phyloP scores from a whole-genome alignment of 1,140 invertebrate species.

The Cecropterus lyciades region DNA sequence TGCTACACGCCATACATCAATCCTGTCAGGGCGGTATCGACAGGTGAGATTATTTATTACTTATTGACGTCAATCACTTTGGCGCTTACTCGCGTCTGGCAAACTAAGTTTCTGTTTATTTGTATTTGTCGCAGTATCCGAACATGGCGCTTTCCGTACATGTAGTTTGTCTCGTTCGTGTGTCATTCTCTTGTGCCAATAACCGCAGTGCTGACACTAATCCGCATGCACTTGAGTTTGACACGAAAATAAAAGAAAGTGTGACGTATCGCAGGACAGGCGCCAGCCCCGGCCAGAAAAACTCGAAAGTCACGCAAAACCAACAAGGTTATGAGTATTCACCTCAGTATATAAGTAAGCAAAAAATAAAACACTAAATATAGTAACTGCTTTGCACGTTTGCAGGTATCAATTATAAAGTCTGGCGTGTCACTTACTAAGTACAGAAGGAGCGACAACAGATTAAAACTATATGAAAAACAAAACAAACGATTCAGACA shows the following conservation, averaged over 20 bases:
- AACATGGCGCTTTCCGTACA: conserved; percentile 21
- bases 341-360: neutral
- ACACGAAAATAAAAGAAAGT: conserved; percentile 73
- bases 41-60: conserved; percentile 41
- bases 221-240: conserved; percentile 52
- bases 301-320: conserved; percentile 14
- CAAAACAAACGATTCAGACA: neutral
- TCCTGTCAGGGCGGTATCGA: conserved; percentile 45
- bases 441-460: neutral
- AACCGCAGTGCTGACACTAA: conserved; percentile 58
- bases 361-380: neutral
- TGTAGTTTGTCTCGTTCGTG: conserved; percentile 37
- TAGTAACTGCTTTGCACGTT: neutral
- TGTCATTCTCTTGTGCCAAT: conserved; percentile 54
- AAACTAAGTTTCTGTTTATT: conserved; percentile 26
- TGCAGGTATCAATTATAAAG: neutral
- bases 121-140: neutral
- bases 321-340: conserved; percentile 1
- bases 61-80: conserved; percentile 41
- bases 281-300: conserved; percentile 32
- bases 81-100: conserved; percentile 20
- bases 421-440: neutral
- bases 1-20: conserved; percentile 39
- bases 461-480: neutral
- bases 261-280: conserved; percentile 54